Percentiles rank a stretch among this genome's conserved stretches.
Evolutionary conservation across 1,140 invertebrate species (phyloP).

Genomic region (Pygmarrhopalites habei): DNA sequence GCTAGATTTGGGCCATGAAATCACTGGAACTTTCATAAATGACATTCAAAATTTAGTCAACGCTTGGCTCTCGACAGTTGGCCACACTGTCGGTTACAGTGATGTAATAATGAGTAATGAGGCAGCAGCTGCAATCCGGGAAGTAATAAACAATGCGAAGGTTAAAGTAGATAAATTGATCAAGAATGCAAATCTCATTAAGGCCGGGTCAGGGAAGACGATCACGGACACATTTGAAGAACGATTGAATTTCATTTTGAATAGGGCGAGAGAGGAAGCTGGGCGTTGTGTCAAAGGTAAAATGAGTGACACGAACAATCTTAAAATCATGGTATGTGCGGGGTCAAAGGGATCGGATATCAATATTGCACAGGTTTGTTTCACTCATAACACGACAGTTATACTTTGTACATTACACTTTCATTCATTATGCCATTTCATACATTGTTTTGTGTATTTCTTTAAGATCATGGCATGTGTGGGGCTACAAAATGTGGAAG

Average conservation of each 20-base stretch:
- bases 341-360: slow-evolving; percentile 99
- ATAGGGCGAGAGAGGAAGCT: slow-evolving; percentile 99
- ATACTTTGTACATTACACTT: background rate
- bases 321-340: slow-evolving; percentile 99
- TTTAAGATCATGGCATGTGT: slow-evolving; percentile 97
- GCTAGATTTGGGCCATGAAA: slow-evolving; percentile 92
- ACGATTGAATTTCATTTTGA: slow-evolving; percentile 93
- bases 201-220: slow-evolving; percentile 92
- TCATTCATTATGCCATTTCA: background rate
- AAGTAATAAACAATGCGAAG: slow-evolving; percentile 96
- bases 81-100: slow-evolving; percentile 95
- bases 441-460: background rate
- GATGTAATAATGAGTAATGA: slow-evolving; percentile 99
- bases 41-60: slow-evolving; percentile 99
- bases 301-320: slow-evolving; percentile 96
- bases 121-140: slow-evolving; percentile 95
- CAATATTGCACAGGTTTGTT: slow-evolving; percentile 99
- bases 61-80: slow-evolving; percentile 70
- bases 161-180: slow-evolving; percentile 99
- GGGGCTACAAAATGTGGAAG: slow-evolving; percentile 99
- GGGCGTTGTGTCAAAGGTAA: slow-evolving; percentile 98
- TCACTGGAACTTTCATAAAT: slow-evolving; percentile 94
- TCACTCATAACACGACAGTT: slow-evolving; percentile 47
- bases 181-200: slow-evolving; percentile 99
- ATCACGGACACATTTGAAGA: slow-evolving; percentile 93